A percentile compares a stretch with the other conserved stretches of the same genome.
phyloP scores from a whole-genome alignment of 2,797 vertebrate genomes.

The Urophycis tenuis region DNA sequence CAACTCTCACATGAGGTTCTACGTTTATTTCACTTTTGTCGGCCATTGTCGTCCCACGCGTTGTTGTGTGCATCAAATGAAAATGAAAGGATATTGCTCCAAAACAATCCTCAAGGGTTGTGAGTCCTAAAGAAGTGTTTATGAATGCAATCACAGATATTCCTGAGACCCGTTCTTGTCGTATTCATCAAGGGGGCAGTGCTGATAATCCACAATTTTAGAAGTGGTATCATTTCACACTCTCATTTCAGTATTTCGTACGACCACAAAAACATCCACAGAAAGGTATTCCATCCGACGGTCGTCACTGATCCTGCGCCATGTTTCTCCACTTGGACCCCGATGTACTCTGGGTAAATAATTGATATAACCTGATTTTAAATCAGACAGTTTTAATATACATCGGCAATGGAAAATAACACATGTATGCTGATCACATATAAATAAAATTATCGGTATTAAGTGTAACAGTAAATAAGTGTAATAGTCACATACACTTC shows the following conservation, averaged over 20 bases:
- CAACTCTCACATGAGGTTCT: conserved; percentile 58
- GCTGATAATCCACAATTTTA: conserved; percentile 66
- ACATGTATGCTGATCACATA: not conserved
- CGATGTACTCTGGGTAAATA: conserved; percentile 62
- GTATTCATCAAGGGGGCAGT: conserved; percentile 75
- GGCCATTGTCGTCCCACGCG: conserved; percentile 57
- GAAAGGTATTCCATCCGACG: conserved; percentile 42
- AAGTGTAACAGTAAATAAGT: not conserved
- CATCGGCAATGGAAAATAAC: not conserved
- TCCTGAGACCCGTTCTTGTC: conserved; percentile 66
- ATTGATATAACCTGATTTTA: not conserved
- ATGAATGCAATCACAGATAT: conserved; percentile 78
- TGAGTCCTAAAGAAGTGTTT: conserved; percentile 97
- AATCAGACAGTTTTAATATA: not conserved
- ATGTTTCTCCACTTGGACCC: conserved; percentile 42
- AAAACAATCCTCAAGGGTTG: conserved; percentile 68
- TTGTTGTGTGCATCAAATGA: not conserved
- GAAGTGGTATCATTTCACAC: conserved; percentile 83
- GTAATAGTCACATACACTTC: not conserved
- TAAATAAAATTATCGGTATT: not conserved
- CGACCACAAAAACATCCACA: conserved; percentile 55
- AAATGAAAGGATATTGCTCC: conserved; percentile 1
- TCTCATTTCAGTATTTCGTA: conserved; percentile 72
- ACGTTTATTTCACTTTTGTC: conserved; percentile 45
- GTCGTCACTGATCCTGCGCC: conserved; percentile 58